Evolutionary conservation across 2,113 vertebrate genomes (phyloP).

Genomic region (Festucalex cinctus): DNA sequence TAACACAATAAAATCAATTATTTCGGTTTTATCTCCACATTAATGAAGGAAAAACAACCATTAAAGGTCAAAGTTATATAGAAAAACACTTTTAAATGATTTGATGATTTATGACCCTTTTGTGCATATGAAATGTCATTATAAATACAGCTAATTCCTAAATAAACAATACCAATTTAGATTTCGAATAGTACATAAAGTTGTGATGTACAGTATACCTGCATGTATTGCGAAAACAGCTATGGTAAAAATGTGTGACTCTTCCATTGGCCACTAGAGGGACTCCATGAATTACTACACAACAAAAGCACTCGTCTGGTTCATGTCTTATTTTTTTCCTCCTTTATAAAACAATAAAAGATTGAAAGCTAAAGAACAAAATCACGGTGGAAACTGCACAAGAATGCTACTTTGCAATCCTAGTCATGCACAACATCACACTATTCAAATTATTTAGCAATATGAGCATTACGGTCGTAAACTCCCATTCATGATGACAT

Average conservation of each 20-base stretch:
- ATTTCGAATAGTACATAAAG: no score
- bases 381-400: not conserved
- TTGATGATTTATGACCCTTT: not conserved
- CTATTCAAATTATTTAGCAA: not conserved
- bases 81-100: not conserved
- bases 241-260: not conserved
- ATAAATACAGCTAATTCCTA: not conserved
- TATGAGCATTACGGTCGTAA: not conserved
- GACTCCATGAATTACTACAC: not conserved
- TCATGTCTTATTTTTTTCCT: not conserved
- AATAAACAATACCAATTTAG: no score
- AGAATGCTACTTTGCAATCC: not conserved
- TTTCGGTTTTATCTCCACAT: not conserved
- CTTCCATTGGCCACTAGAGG: not conserved
- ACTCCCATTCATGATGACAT: not conserved
- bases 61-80: not conserved
- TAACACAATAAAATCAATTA: no score
- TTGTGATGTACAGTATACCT: not conserved
- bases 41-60: not conserved
- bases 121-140: not conserved
- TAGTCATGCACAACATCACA: not conserved
- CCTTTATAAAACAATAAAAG: not conserved
- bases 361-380: not conserved
- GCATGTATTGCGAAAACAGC: not conserved
- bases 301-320: not conserved